Percentiles rank a stretch among this genome's conserved stretches.
Evolutionary conservation across 2,888 invertebrate species (phyloP).

Genomic region (Cephalotes varians): DNA sequence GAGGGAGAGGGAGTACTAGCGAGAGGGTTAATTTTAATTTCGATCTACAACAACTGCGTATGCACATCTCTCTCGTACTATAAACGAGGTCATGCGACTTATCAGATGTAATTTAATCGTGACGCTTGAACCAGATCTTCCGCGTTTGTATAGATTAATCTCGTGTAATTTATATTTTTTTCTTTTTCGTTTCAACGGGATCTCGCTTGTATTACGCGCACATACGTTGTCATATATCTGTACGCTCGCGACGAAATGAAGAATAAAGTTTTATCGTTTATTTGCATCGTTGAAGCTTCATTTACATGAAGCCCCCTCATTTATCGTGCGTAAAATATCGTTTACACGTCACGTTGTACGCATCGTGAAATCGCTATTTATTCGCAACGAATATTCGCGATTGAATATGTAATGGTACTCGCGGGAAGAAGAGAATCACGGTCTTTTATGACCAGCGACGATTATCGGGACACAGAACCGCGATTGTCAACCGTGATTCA

Average conservation of each 20-base stretch:
- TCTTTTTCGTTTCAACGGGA: background rate
- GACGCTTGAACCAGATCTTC: conserved; percentile 14
- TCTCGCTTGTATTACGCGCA: background rate
- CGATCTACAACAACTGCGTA: conserved; percentile 33
- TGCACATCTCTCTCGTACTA: conserved; percentile 20
- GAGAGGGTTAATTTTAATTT: conserved; percentile 52
- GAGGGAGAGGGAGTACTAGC: too few species aligned
- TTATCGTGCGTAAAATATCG: conserved; percentile 25
- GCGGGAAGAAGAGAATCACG: conserved; percentile 7
- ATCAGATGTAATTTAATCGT: conserved; percentile 42
- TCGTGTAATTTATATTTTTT: conserved; percentile 20
- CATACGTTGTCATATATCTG: background rate
- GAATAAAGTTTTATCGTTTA: conserved; percentile 17
- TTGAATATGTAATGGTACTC: conserved; percentile 33
- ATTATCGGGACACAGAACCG: conserved; percentile 21
- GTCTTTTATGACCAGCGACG: conserved; percentile 25
- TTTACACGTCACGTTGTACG: conserved; percentile 18
- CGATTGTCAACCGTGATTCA: conserved; percentile 42
- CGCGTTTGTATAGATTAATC: conserved; percentile 7
- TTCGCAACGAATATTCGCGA: conserved; percentile 25
- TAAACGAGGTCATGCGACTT: conserved; percentile 52
- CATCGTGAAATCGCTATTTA: conserved; percentile 27
- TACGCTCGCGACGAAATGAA: background rate
- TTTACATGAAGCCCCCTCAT: conserved; percentile 4
- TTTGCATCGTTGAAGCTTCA: conserved; percentile 3